Conservation (phyloP, 2,113 vertebrate species). For the Pedionomus torquatus region DNA sequence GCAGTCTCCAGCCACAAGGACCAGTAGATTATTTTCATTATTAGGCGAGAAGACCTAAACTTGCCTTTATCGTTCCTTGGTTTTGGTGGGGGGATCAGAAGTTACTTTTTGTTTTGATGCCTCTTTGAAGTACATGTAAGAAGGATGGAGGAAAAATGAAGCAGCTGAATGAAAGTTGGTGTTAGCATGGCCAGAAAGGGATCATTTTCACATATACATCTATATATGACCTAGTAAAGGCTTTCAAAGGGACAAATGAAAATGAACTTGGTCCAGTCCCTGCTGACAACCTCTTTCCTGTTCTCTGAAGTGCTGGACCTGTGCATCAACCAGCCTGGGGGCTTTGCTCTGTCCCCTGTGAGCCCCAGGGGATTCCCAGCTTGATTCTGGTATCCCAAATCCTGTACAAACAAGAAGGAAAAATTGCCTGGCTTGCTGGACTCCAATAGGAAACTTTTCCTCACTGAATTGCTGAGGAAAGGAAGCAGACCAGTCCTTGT, state of each 20-base stretch:
- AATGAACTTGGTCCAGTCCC: not conserved
- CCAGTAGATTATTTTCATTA: not conserved
- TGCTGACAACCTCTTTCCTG: not conserved
- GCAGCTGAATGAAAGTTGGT: not conserved
- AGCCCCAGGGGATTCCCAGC: not conserved
- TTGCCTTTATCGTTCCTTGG: not conserved
- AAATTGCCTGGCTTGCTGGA: not conserved
- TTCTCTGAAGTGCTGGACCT: not conserved
- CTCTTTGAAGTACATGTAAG: not conserved
- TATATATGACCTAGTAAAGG: rapidly evolving
- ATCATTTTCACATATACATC: not conserved
- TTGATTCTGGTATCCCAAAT: not conserved
- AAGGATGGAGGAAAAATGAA: not conserved
- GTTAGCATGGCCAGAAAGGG: not conserved
- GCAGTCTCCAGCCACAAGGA: not conserved
- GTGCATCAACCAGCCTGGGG: not conserved
- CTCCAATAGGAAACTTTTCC: not conserved
- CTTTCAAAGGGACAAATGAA: not conserved
- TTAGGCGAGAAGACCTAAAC: not conserved
- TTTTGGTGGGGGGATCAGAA: not conserved
- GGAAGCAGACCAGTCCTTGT: not conserved
- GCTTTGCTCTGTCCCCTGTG: rapidly evolving
- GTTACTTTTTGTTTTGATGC: not conserved
- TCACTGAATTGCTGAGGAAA: not conserved
- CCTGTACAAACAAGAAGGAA: not conserved